Evolutionary conservation across 2,888 invertebrate species (phyloP), one percentile per base, ranked within the genome.

Genomic region (Alviniconcha strummeri): DNA sequence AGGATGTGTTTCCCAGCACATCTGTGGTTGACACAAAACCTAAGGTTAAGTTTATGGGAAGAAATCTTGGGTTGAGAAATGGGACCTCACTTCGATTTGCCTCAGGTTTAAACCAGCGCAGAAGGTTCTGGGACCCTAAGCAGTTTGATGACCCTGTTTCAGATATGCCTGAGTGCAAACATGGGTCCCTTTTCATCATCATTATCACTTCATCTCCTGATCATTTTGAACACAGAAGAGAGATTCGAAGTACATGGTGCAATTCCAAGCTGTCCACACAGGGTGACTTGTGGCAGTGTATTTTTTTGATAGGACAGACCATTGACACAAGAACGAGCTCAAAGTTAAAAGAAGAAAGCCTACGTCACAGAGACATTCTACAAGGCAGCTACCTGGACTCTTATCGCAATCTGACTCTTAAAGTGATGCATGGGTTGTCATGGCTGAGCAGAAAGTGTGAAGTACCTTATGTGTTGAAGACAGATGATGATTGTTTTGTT

Each of bases 401-500:
- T 5, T 93, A 93, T 82, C 85, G 92, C 56, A 93, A 93, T 86
- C 88, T 93, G 17, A 92, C 92, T 11, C 81, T 88, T 3, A 93
- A 93, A 87, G 92, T 91, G 55, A 85, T 93, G 81, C 90, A 91
- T 85, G 92, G 92, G 54, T 87, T 93, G 19, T 82, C 89, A 36
- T 93, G 93, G 93, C 86, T 88, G 13, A 82, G 82, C 78, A 82
- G 82, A 36, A 64, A 81, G 60, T 93, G 93, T 86, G 83, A 88
- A 15, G 85, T 86, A 69, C 86, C 89, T 7, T 92, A 87, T 86
- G 87, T 92, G 9, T 85, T 93, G 19, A 93, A 93, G 86, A 93
- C 93, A 52, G 93, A 93, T 81, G 93, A 93, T 84, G 93, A 93
- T 86, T 92, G 92, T 83, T 93, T 91, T 88, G 92, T 92, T 3